phyloP scores from a whole-genome alignment of 2,888 invertebrate species.

The Latheticus oryzae region DNA sequence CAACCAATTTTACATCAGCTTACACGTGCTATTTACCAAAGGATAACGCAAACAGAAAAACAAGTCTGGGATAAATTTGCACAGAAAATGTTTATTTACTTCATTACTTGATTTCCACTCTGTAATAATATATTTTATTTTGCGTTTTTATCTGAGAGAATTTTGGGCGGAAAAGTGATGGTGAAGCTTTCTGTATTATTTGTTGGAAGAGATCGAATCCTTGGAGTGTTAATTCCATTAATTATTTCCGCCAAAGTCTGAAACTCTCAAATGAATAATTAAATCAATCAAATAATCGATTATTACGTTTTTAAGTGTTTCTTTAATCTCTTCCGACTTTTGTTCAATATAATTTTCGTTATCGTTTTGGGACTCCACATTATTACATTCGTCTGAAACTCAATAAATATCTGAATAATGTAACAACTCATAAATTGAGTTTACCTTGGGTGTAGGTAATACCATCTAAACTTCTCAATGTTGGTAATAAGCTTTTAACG shows the following conservation, averaged over 20 bases:
- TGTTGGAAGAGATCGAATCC: constrained; percentile 1
- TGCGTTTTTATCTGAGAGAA: too few species aligned
- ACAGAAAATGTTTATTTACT: neutral
- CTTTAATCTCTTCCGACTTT: constrained; percentile 2
- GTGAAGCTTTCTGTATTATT: constrained; percentile 16
- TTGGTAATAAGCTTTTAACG: constrained; percentile 40
- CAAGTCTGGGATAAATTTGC: neutral
- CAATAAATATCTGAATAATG: constrained; percentile 36
- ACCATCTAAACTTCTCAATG: constrained; percentile 42
- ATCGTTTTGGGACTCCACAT: neutral
- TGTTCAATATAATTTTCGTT: constrained; percentile 1
- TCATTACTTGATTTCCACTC: constrained; percentile 1
- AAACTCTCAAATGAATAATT: constrained; percentile 7
- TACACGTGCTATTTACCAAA: neutral
- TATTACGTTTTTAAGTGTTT: neutral
- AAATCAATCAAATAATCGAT: neutral
- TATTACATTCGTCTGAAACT: constrained; percentile 26
- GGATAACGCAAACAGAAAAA: neutral
- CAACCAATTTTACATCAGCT: constrained; percentile 8
- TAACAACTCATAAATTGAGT: constrained; percentile 32
- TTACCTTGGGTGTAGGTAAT: constrained; percentile 28
- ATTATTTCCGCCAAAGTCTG: constrained; percentile 6
- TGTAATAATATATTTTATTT: too few species aligned
- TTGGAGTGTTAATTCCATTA: constrained; percentile 7
- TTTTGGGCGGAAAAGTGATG: constrained; percentile 29